phyloP scores from a whole-genome alignment of 2,888 invertebrate genomes.

The Junonia oenone region DNA sequence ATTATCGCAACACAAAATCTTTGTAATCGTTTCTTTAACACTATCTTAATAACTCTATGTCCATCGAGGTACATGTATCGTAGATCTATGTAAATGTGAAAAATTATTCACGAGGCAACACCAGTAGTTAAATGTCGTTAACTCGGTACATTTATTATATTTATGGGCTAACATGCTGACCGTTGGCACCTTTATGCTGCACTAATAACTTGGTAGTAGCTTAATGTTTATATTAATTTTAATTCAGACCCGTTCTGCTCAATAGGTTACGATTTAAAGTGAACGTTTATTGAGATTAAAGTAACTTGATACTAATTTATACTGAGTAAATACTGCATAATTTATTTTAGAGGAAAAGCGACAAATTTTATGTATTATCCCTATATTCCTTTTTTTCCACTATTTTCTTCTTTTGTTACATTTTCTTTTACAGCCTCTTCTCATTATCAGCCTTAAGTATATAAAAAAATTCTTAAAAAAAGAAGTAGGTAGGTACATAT shows the following conservation, averaged over 20 bases:
- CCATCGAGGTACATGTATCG: slow-evolving; percentile 6
- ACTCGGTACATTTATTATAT: slow-evolving; percentile 26
- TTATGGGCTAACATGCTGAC: slow-evolving; percentile 19
- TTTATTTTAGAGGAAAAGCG: too few species aligned
- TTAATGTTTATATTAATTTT: slow-evolving; percentile 5
- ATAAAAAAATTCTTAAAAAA: too few species aligned
- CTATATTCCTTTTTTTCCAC: too few species aligned
- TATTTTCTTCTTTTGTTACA: too few species aligned
- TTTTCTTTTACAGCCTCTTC: too few species aligned
- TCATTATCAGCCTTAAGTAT: too few species aligned
- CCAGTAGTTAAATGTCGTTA: slow-evolving; percentile 32
- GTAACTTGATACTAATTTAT: too few species aligned
- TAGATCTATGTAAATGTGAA: slow-evolving; percentile 31
- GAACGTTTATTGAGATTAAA: too few species aligned
- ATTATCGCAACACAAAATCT: neutral
- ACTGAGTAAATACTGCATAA: too few species aligned
- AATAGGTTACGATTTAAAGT: neutral
- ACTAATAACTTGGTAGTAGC: slow-evolving; percentile 6
- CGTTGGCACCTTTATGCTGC: slow-evolving; percentile 17
- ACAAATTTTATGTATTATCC: too few species aligned
- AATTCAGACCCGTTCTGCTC: neutral
- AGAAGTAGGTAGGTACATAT: too few species aligned
- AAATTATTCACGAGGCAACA: slow-evolving; percentile 28
- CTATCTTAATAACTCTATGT: neutral
- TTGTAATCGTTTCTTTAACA: neutral